Evolutionary conservation across 2,797 vertebrate genomes (phyloP), one percentile per base, ranked within the genome.

Genomic region (Calcarius lapponicus): DNA sequence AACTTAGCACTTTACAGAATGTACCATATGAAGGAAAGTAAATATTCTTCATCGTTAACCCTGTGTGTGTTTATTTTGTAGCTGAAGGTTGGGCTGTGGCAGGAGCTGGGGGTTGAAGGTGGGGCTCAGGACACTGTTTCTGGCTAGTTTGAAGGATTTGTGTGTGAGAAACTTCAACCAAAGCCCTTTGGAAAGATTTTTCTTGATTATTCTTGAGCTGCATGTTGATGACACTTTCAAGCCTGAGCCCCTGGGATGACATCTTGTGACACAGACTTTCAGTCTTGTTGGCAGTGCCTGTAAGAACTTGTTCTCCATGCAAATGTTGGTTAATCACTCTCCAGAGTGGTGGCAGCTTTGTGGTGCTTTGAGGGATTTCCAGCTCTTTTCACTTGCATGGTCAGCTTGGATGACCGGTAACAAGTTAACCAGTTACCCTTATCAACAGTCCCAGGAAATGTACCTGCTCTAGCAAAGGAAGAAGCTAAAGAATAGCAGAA

Each of bases 1-100:
- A 94, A 88, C 32, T 4, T 61, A 72, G 95, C 94, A 97, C 95
- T 97, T 96, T 96, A 95, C 66, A 56, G 82, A 86, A 87, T 22
- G 50, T 88, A 64, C 86, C 85, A 79, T 48, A 88, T 92, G 92
- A 97, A 96, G 95, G 94, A 90, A 84, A 86, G 76, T 80, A 91
- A 92, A 86, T 86, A 66, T 86, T 91, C 79, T 83, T 88, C 58
- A 13, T 47, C 15, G 10, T 86, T 91, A 92, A 93, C 70, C 45
- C 66, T 0, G 1, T 48, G 47, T 79, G 4, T 95, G 22, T 95
- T 90, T 91, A 47, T 93, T 96, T 73, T 70, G 51, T 88, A 86
- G 82, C 24, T 72, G 73, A 75, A 72, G 31, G 51, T 69, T 72
- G 58, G 28, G 26, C 81, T 76, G 57, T 73, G 84, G 65, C 57